Evolutionary conservation across 1,140 invertebrate genomes (phyloP), one percentile per base, ranked within the genome.

Genomic region (Helicoverpa armigera): DNA sequence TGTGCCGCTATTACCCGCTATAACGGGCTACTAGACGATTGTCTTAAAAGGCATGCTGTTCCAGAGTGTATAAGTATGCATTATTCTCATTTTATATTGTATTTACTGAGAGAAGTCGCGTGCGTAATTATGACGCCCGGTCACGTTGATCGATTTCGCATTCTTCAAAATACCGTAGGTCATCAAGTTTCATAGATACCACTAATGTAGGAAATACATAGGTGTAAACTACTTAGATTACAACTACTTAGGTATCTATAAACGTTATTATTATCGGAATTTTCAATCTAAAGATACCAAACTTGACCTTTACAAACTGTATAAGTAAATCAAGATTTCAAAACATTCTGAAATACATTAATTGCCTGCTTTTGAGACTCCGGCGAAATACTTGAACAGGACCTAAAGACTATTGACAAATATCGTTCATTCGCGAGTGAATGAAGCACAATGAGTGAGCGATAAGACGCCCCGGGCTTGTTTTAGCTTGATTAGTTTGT

Each of bases 401-500:
- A 13, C 13, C 31, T 50, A 61, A n/a, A 51, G 60, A 51, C 53
- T 53, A 77, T 63, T 75, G 58, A 75, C 43, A 43, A 67, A 78
- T 63, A 69, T 43, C 76, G 35, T 51, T 67, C 76, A 48, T 78
- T 69, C 60, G 50, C 61, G 60, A 69, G 50, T 67, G 60, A 67
- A 43, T 16, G 51, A 18, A 78, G 43, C 16, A 72, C 69, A 72
- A 72, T 72, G 69, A 72, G 23, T 53, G 69, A 72, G 18, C 69
- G 69, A 72, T 72, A 72, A 54, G 50, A 72, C 63, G 35, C 35
- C 63, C 14, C 14, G 13, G 35, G 31, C 23, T 23, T 70, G 67
- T 53, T 70, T 70, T 14, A 76, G 12, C 16, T 50, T 65, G 35
- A 67, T 67, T 78, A 78, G 60, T 54, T 43, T 43, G 63, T 53